phyloP scores from a whole-genome alignment of 2,888 invertebrate species.

The Aporophyla lueneburgensis region DNA sequence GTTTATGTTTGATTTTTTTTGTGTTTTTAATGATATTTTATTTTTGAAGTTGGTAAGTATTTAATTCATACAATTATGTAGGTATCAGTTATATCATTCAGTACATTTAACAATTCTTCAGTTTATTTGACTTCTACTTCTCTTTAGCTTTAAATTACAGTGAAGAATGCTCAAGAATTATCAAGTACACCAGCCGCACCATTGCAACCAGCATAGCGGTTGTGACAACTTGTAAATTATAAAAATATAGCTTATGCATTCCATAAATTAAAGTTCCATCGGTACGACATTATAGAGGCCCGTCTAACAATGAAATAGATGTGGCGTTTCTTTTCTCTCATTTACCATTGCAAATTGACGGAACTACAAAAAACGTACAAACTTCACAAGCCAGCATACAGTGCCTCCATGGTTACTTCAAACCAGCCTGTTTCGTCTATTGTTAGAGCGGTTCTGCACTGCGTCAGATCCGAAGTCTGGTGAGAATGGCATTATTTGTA shows the following conservation, averaged over 20 bases:
- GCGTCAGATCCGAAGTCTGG: too few species aligned
- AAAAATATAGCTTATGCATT: neutral
- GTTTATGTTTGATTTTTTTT: constrained; percentile 10
- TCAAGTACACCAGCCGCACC: neutral
- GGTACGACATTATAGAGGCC: neutral
- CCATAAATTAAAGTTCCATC: neutral
- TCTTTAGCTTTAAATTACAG: neutral
- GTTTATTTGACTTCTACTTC: neutral
- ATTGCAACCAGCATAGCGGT: neutral
- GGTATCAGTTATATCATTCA: neutral
- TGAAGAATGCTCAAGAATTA: neutral
- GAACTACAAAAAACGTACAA: neutral
- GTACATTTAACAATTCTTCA: neutral
- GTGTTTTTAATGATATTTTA: neutral
- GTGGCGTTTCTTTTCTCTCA: neutral
- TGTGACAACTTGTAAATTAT: neutral
- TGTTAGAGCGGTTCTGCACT: neutral
- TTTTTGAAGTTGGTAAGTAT: neutral
- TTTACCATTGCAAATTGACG: neutral
- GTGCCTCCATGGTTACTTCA: neutral
- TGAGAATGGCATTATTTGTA: too few species aligned
- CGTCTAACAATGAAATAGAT: neutral
- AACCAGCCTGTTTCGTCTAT: neutral
- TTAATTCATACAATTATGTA: neutral
- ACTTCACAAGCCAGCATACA: neutral